phyloP scores from a whole-genome alignment of 2,888 invertebrate genomes.

The Catocala sponsa region DNA sequence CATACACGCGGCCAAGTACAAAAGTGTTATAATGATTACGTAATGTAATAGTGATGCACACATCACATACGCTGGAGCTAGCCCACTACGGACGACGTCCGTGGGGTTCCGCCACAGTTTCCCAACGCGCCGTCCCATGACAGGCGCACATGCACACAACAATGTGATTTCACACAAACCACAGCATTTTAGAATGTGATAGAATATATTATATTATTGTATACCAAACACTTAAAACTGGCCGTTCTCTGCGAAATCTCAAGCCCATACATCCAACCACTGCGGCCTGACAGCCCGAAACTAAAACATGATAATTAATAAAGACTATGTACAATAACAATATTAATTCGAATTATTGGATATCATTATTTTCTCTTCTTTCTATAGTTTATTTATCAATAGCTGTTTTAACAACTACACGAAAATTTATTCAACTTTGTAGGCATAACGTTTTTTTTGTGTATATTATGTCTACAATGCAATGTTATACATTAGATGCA shows the following conservation, averaged over 20 bases:
- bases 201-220: too few species aligned
- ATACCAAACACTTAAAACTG: constrained; percentile 42
- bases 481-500: too few species aligned
- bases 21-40: constrained; percentile 43
- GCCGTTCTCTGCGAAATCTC: constrained; percentile 39
- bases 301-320: constrained; percentile 17
- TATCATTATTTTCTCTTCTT: neutral
- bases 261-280: constrained; percentile 29
- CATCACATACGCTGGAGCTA: constrained; percentile 59
- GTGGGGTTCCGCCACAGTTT: constrained; percentile 68
- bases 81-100: constrained; percentile 63
- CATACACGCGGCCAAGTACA: constrained; percentile 48
- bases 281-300: constrained; percentile 30
- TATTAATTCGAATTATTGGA: constrained; percentile 27
- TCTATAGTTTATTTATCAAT: neutral
- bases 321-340: constrained; percentile 45
- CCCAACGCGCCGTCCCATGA: constrained; percentile 30
- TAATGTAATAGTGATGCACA: constrained; percentile 47
- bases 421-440: too few species aligned
- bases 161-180: constrained; percentile 41
- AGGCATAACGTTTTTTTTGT: neutral
- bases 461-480: neutral
- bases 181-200: too few species aligned
- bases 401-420: neutral
- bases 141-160: constrained; percentile 34